Base-by-base conservation (phyloP, 2,888 invertebrate genomes). In the Eilema sororculum region DNA sequence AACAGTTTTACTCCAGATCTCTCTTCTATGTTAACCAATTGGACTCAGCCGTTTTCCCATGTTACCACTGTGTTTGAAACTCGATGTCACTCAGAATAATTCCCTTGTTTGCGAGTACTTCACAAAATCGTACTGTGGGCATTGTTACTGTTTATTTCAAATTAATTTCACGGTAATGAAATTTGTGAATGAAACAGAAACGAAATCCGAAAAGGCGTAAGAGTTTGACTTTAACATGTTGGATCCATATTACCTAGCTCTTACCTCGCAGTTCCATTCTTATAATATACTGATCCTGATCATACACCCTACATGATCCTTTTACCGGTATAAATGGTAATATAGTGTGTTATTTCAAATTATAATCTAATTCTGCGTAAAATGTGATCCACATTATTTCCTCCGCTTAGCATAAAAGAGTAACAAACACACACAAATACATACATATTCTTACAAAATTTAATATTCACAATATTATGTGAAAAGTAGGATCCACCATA, bases 71-170 rank as follows among this genome's bases (percentile, higher is more conserved):
- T n/a, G 33, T 37, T 37, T 37, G 12, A 10, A 12, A 37, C 33
- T 37, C 12, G 33, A 37, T 37, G 33, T 10, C 33, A 37, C 12
- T 37, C 33, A 12, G 33, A 37, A 10, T 37, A 37, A 37, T 12
- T 10, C 33, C 12, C 74, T 69, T 72, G 73, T 46, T 71, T 67
- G 68, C 63, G 62, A 67, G 67, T 71, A 71, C 65, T 76, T 70
- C 67, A 61, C 63, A 71, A 58, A 57, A 61, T 67, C 57, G 46
- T 61, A 20, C 28, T 20, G 10, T 33, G n/a, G 10, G 20, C 13
- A 46, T 20, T 57, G 20, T 52, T n/a, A n/a, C 56, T 63, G 69
- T 60, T 65, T 69, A 72, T 25, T 57, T 52, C n/a, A n/a, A n/a
- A n/a, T n/a, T n/a, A n/a, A n/a, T n/a, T n/a, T n/a, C n/a, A n/a